Evolutionary conservation across 1,140 invertebrate genomes (phyloP).

Genomic region (Eulimnadia texana): DNA sequence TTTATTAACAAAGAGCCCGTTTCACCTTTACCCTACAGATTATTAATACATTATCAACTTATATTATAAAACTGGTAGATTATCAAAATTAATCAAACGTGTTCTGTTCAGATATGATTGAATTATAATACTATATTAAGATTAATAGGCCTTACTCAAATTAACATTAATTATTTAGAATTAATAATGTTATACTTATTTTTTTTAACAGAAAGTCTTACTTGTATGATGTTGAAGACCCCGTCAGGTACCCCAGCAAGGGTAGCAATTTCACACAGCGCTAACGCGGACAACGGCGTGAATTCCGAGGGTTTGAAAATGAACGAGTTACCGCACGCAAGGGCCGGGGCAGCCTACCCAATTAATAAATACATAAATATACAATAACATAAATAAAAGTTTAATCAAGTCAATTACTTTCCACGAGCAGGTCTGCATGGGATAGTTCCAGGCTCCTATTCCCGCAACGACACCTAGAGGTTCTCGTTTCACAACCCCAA

Average conservation of each 20-base stretch:
- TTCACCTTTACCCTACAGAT: slow-evolving; percentile 62
- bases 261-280: slow-evolving; percentile 23
- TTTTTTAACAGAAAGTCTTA: too few relatives aligned
- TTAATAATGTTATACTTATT: too few relatives aligned
- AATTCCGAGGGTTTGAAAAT: slow-evolving; percentile 86
- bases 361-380: too few relatives aligned
- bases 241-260: slow-evolving; percentile 30
- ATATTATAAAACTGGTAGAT: too few relatives aligned
- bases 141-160: too few relatives aligned
- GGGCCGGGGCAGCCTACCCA: slow-evolving; percentile 57
- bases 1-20: slow-evolving; percentile 60
- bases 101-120: too few relatives aligned
- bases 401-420: slow-evolving; percentile 42
- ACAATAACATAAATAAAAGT: too few relatives aligned
- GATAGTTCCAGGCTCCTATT: slow-evolving; percentile 88
- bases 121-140: too few relatives aligned
- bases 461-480: slow-evolving; percentile 75
- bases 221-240: slow-evolving; percentile 4
- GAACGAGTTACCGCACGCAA: slow-evolving; percentile 68
- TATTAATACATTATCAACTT: too few relatives aligned
- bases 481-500: slow-evolving; percentile 39
- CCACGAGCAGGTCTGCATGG: slow-evolving; percentile 59
- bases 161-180: background rate
- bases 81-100: too few relatives aligned
- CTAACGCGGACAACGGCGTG: slow-evolving; percentile 75